Conservation (phyloP, 2,113 vertebrate species). For the Accipiter virgatus region DNA sequence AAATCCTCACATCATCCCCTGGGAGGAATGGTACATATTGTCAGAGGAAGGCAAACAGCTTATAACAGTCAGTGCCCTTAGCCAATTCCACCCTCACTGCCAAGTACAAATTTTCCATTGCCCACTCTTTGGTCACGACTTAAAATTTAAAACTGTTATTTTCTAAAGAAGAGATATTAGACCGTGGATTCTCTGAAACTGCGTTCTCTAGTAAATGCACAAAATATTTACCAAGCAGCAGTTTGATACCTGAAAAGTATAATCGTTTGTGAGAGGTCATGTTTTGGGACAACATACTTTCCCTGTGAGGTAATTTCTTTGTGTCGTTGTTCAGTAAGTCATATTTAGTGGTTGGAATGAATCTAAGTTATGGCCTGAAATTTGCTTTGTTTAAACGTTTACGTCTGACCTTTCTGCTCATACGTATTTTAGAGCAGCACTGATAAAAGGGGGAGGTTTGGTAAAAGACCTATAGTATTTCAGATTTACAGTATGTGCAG, state of each 20-base stretch:
- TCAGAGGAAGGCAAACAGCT: not conserved
- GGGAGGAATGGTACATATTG: too few species aligned
- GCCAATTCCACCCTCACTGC: not conserved
- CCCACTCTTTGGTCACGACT: fast-evolving
- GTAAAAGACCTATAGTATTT: not conserved
- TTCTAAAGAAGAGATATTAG: not conserved
- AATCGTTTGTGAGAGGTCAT: not conserved
- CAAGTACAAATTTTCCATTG: not conserved
- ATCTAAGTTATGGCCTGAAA: not conserved
- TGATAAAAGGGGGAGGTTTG: not conserved
- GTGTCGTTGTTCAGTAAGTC: not conserved
- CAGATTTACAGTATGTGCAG: not conserved
- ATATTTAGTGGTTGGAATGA: not conserved
- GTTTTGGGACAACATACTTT: not conserved
- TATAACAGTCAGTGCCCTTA: not conserved
- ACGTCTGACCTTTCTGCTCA: not conserved
- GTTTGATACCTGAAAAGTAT: not conserved
- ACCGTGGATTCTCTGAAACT: not conserved
- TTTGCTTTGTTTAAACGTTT: not conserved
- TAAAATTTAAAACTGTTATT: not conserved
- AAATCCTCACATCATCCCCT: not conserved
- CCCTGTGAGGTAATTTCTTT: not conserved
- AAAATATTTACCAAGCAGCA: not conserved
- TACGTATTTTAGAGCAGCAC: not conserved
- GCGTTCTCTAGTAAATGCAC: not conserved